Conservation (phyloP, 2,113 vertebrate species). For the Platichthys stellatus region DNA sequence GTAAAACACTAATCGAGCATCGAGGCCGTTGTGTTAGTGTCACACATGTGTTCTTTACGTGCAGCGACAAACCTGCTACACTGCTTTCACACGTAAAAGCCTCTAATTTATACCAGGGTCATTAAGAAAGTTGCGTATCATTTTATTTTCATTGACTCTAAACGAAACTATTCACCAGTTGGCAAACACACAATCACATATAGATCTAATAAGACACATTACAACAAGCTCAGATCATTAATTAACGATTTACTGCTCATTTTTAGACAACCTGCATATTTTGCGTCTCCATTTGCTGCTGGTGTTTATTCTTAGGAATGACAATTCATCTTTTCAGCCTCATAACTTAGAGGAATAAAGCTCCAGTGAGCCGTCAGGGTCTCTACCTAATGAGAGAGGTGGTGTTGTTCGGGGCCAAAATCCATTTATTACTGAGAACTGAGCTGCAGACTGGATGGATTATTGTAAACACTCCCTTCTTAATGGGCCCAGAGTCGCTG, state of each 20-base stretch:
- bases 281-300: neutral
- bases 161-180: neutral
- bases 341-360: neutral
- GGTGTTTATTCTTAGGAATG: neutral
- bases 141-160: neutral
- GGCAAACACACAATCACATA: neutral
- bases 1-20: neutral
- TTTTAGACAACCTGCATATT: no score
- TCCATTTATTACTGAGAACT: neutral
- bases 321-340: neutral
- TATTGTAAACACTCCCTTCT: neutral
- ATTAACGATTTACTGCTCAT: neutral
- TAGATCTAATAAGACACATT: neutral
- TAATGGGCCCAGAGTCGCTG: neutral
- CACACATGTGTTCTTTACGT: neutral
- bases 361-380: neutral
- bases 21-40: neutral
- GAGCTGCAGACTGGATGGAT: neutral
- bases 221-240: neutral
- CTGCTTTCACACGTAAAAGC: neutral
- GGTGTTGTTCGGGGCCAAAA: neutral
- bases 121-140: neutral
- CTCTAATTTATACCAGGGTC: conserved; percentile 7
- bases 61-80: neutral
- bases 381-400: neutral